Conservation (phyloP, 2,113 vertebrate species). For the Grammomys dolichurus region DNA sequence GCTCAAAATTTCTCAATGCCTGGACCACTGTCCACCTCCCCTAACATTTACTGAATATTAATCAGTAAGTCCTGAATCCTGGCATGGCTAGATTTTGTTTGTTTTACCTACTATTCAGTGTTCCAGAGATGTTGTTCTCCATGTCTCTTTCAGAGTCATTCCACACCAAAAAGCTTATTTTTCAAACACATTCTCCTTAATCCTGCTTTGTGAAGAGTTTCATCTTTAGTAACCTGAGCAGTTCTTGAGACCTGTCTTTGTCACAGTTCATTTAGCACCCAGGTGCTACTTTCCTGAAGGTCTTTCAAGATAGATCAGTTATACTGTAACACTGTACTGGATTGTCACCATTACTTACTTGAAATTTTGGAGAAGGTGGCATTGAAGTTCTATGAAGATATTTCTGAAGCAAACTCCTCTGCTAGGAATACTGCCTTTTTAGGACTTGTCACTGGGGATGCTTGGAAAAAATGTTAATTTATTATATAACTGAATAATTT, state of each 20-base stretch:
- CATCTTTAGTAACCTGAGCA: not conserved
- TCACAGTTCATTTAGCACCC: not conserved
- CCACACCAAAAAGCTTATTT: not conserved
- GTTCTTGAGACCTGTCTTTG: not conserved
- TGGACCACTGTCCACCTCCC: not conserved
- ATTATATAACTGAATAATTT: not conserved
- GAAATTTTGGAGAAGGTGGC: not conserved
- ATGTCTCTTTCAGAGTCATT: not conserved
- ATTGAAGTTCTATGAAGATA: not conserved
- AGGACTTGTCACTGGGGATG: not conserved
- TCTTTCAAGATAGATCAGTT: not conserved
- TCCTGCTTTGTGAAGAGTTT: not conserved
- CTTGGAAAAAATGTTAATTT: not conserved
- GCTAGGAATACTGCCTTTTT: not conserved
- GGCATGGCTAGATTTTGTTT: not conserved
- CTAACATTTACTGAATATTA: not conserved
- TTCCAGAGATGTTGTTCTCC: not conserved
- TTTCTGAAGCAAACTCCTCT: not conserved
- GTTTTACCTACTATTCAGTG: not conserved
- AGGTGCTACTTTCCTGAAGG: not conserved
- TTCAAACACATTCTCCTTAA: not conserved
- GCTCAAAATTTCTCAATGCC: not conserved
- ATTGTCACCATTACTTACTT: not conserved
- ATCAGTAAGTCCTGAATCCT: not conserved
- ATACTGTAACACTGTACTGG: not conserved